These are phyloP conservation scores for Eumerus sabulonum DNA, from an alignment of 2,888 invertebrate species.

Conservation along the genomic window DNA sequence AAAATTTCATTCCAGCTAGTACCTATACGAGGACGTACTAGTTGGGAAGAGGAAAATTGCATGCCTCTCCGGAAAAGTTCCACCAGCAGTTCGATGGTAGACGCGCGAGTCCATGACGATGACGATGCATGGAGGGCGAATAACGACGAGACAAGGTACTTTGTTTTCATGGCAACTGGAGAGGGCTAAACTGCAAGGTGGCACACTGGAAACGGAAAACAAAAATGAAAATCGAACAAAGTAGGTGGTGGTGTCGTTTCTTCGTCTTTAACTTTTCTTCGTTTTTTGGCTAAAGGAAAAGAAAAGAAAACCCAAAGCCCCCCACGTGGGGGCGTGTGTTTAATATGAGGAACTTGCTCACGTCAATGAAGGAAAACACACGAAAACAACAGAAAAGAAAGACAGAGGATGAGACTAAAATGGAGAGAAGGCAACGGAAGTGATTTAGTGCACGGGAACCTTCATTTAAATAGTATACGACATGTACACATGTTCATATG, in stretches of 20 bases:
- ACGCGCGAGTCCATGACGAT: conserved; percentile 6
- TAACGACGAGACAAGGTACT: conserved; percentile 35
- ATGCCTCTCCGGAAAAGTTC: not conserved
- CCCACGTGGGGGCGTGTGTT: not conserved
- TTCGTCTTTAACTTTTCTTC: not conserved
- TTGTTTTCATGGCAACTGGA: not conserved
- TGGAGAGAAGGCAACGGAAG: conserved; percentile 23
- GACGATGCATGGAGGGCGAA: no score
- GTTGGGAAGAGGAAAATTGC: conserved; percentile 4
- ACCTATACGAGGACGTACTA: no score
- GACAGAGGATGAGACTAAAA: conserved; percentile 13
- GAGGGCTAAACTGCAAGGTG: not conserved
- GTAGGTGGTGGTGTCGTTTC: not conserved
- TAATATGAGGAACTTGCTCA: not conserved
- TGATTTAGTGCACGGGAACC: conserved; percentile 34
- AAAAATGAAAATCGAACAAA: conserved; percentile 6
- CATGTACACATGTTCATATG: not conserved
- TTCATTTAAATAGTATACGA: conserved; percentile 9
- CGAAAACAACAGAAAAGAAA: conserved; percentile 5
- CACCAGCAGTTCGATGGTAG: not conserved
- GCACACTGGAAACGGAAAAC: not conserved
- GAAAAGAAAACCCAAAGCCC: not conserved
- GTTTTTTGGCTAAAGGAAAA: conserved; percentile 1
- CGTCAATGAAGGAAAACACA: conserved; percentile 11
- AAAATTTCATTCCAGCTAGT: no score